Evolutionary conservation across 2,113 vertebrate genomes (phyloP).

Genomic region (Corvus moneduloides): DNA sequence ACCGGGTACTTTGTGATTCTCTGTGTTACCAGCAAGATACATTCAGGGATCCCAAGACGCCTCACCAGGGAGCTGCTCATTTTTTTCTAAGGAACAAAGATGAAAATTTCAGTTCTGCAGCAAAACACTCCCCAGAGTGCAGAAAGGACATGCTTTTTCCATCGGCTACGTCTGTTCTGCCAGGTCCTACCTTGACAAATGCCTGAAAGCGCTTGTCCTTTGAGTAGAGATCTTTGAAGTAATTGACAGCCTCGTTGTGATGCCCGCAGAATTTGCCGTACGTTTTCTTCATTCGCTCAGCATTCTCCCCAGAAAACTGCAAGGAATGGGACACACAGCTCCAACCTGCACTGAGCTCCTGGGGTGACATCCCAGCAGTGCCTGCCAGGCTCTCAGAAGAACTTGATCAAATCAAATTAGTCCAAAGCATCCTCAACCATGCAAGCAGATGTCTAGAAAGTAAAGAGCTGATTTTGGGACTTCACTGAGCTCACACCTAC

Average conservation of each 20-base stretch:
- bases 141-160: not conserved
- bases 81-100: slow-evolving; percentile 84
- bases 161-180: accelerated
- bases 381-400: not conserved
- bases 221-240: slow-evolving; percentile 90
- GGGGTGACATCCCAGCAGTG: not conserved
- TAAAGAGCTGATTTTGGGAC: not conserved
- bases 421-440: not conserved
- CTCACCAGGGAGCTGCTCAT: slow-evolving; percentile 92
- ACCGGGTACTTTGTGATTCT: slow-evolving; percentile 97
- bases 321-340: not conserved
- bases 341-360: not conserved
- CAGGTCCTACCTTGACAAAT: slow-evolving; percentile 86
- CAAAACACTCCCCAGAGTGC: not conserved
- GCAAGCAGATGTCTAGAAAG: not conserved
- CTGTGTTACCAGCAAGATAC: slow-evolving; percentile 94
- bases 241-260: slow-evolving; percentile 92
- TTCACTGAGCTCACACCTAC: not conserved
- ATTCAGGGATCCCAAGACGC: slow-evolving; percentile 92
- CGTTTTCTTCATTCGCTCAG: slow-evolving; percentile 86
- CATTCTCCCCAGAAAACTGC: slow-evolving; percentile 90
- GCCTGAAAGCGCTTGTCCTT: slow-evolving; percentile 95
- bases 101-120: not conserved
- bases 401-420: not conserved
- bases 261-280: slow-evolving; percentile 95